phyloP scores from a whole-genome alignment of 2,888 invertebrate genomes.

The Lasioglossum oenotherae region DNA sequence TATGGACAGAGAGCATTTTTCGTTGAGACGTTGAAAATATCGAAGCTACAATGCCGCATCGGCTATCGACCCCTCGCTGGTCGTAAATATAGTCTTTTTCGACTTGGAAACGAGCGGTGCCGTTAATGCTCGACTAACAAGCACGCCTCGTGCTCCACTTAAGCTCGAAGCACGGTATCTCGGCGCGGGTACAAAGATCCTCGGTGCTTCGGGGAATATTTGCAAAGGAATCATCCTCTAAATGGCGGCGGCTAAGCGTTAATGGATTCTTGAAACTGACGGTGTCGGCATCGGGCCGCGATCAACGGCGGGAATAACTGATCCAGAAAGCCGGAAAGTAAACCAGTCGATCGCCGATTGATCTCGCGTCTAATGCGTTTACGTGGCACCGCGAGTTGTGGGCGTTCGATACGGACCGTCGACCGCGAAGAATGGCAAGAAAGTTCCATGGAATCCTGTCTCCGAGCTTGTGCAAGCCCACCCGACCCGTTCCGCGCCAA shows the following conservation, averaged over 20 bases:
- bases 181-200: not conserved
- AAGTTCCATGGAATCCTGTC: not conserved
- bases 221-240: conserved; percentile 39
- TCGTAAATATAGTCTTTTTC: conserved; percentile 3
- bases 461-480: not conserved
- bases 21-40: not conserved
- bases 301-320: conserved; percentile 55
- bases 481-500: not conserved
- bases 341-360: conserved; percentile 41
- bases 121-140: conserved; percentile 29
- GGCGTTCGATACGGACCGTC: not conserved
- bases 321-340: conserved; percentile 33
- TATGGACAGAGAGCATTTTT: not conserved
- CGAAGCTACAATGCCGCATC: not conserved
- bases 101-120: conserved; percentile 2
- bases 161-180: conserved; percentile 13
- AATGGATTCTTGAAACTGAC: conserved; percentile 51
- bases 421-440: not conserved
- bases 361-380: conserved; percentile 44
- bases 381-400: conserved; percentile 19
- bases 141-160: conserved; percentile 28
- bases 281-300: not conserved
- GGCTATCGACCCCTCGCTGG: not conserved
- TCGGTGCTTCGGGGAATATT: conserved; percentile 22
- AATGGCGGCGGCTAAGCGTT: conserved; percentile 41